phyloP scores from a whole-genome alignment of 2,888 invertebrate genomes.

The Diaprepes abbreviatus region DNA sequence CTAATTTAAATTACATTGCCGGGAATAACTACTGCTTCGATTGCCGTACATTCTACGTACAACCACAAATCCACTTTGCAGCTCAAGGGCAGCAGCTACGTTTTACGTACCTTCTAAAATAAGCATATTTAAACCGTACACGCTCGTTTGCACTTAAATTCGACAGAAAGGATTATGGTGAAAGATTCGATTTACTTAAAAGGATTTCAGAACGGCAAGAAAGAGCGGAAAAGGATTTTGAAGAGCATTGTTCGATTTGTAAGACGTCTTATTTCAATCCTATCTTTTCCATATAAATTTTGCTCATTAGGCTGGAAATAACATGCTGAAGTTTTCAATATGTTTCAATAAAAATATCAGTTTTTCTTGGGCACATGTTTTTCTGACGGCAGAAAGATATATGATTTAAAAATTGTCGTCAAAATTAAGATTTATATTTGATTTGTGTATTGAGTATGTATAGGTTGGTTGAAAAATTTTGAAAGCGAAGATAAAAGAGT shows the following conservation, averaged over 20 bases:
- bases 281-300: slow-evolving; percentile 34
- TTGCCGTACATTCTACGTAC: too few species aligned
- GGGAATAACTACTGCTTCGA: too few species aligned
- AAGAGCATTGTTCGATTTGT: slow-evolving; percentile 31
- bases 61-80: too few species aligned
- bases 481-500: too few species aligned
- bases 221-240: slow-evolving; percentile 16
- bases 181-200: slow-evolving; percentile 38
- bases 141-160: slow-evolving; percentile 28
- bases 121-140: slow-evolving; percentile 12
- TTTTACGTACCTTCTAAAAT: slow-evolving; percentile 6
- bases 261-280: slow-evolving; percentile 17
- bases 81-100: too few species aligned
- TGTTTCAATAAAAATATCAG: slow-evolving; percentile 1
- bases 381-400: background rate
- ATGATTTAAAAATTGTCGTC: too few species aligned
- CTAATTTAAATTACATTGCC: too few species aligned
- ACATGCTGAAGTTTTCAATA: slow-evolving; percentile 15
- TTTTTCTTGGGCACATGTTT: background rate
- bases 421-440: too few species aligned
- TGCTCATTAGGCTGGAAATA: slow-evolving; percentile 34
- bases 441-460: too few species aligned
- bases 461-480: too few species aligned
- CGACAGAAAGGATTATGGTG: slow-evolving; percentile 14
- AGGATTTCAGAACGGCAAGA: slow-evolving; percentile 20